Evolutionary conservation across 64 coral and sea anemone genomes (phyloP).

Genomic region (Hydrozoanthus tunicans): DNA sequence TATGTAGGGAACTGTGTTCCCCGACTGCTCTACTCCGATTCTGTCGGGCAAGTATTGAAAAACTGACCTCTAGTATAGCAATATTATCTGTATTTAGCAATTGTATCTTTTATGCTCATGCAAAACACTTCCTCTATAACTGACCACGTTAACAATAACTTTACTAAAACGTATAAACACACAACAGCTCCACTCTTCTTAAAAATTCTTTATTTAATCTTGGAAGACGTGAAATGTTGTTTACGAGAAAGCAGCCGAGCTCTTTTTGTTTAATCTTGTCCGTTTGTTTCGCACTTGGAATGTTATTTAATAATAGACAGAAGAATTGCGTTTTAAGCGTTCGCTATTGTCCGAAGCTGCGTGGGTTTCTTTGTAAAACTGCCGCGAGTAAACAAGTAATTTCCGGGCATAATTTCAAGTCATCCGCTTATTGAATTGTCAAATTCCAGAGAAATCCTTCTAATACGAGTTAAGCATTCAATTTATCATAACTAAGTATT

Average conservation of each 20-base stretch:
- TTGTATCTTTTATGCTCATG: neutral
- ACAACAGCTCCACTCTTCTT: too few species aligned
- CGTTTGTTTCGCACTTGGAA: slow-evolving; percentile 26
- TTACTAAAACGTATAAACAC: neutral
- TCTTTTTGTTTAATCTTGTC: neutral
- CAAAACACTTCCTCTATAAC: neutral
- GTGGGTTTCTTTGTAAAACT: slow-evolving; percentile 36
- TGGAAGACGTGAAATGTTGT: neutral
- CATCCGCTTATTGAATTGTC: slow-evolving; percentile 49
- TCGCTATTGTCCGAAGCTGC: slow-evolving; percentile 7
- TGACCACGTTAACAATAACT: neutral
- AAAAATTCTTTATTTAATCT: too few species aligned
- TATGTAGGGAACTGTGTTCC: too few species aligned
- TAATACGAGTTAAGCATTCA: slow-evolving; percentile 33
- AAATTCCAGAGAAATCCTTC: slow-evolving; percentile 48
- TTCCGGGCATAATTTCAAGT: slow-evolving; percentile 30
- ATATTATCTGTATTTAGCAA: neutral
- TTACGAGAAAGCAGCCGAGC: neutral
- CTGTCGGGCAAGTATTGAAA: too few species aligned
- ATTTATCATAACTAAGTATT: slow-evolving; percentile 23
- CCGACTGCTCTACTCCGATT: too few species aligned
- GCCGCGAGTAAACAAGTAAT: slow-evolving; percentile 28
- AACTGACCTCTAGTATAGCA: too few species aligned
- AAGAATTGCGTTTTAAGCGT: slow-evolving; percentile 41
- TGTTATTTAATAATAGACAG: slow-evolving; percentile 24